Conservation (phyloP, 2,113 vertebrate genomes). For the Pao palembangensis region DNA sequence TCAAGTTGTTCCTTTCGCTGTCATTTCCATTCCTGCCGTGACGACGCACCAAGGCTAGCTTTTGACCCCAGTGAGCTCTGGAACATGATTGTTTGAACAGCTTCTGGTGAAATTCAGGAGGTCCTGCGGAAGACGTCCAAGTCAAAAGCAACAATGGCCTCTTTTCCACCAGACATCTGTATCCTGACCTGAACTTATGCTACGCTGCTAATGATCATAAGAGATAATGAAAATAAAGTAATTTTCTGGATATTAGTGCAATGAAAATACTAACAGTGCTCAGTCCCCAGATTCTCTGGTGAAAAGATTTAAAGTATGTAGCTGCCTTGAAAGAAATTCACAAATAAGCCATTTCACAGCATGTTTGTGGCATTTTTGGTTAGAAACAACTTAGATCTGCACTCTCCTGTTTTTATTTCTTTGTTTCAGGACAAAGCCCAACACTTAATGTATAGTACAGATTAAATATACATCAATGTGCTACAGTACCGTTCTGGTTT, state of each 20-base stretch:
- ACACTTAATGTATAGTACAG: too few relatives aligned
- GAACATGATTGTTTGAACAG: slow-evolving; percentile 61
- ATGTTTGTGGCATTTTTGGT: too few relatives aligned
- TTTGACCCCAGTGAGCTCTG: slow-evolving; percentile 46
- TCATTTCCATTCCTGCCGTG: slow-evolving; percentile 36
- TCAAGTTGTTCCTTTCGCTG: slow-evolving; percentile 32
- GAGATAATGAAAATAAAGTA: slow-evolving; percentile 38
- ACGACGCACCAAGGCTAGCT: slow-evolving; percentile 22
- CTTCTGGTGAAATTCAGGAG: slow-evolving; percentile 46
- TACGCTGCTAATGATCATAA: slow-evolving; percentile 29
- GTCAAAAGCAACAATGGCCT: slow-evolving; percentile 48
- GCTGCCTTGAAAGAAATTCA: slow-evolving; percentile 1
- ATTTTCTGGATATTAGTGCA: slow-evolving; percentile 63
- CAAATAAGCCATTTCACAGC: background rate
- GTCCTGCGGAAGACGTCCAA: slow-evolving; percentile 31
- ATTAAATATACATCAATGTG: slow-evolving; percentile 1
- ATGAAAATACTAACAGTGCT: slow-evolving; percentile 53
- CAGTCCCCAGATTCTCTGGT: slow-evolving; percentile 56
- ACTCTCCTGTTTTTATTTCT: too few relatives aligned
- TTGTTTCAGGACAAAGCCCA: background rate
- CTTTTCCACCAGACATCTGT: slow-evolving; percentile 55
- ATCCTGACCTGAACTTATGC: slow-evolving; percentile 62
- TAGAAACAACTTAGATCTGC: too few relatives aligned
- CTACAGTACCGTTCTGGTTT: background rate
- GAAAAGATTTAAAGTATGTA: slow-evolving; percentile 32